Conservation (phyloP, 2,113 vertebrate species). For the Bambusicola thoracicus region DNA sequence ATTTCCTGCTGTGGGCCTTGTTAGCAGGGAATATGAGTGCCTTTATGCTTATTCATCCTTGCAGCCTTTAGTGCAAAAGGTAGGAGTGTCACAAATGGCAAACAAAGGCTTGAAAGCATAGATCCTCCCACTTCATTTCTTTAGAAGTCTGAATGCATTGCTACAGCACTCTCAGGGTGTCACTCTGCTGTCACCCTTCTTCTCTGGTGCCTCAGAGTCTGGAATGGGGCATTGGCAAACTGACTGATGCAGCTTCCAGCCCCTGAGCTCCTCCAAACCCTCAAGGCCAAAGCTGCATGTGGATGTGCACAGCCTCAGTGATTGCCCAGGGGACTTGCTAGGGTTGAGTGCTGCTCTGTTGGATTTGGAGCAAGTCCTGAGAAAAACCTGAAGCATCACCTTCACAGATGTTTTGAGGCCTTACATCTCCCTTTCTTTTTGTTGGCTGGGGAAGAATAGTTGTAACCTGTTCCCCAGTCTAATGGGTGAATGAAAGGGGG, state of each 20-base stretch:
- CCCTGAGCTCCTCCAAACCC: rapidly evolving
- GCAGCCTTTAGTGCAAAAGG: neutral
- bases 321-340: neutral
- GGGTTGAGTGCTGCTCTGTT: neutral
- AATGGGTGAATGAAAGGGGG: neutral
- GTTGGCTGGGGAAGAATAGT: neutral
- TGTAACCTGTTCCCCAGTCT: neutral
- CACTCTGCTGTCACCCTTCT: neutral
- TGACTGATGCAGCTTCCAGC: neutral
- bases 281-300: neutral
- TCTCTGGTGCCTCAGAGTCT: neutral
- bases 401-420: neutral
- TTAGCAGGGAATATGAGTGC: neutral
- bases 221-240: neutral
- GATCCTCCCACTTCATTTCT: neutral
- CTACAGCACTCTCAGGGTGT: neutral
- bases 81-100: neutral
- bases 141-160: neutral
- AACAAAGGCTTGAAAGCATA: conserved; percentile 3
- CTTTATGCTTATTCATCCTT: conserved; percentile 12
- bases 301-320: neutral
- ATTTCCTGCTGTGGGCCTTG: neutral
- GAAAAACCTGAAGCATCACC: neutral
- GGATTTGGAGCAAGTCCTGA: neutral
- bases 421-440: neutral